phyloP scores from a whole-genome alignment of 1,140 invertebrate genomes.

The Pseudomyrmex sp. region DNA sequence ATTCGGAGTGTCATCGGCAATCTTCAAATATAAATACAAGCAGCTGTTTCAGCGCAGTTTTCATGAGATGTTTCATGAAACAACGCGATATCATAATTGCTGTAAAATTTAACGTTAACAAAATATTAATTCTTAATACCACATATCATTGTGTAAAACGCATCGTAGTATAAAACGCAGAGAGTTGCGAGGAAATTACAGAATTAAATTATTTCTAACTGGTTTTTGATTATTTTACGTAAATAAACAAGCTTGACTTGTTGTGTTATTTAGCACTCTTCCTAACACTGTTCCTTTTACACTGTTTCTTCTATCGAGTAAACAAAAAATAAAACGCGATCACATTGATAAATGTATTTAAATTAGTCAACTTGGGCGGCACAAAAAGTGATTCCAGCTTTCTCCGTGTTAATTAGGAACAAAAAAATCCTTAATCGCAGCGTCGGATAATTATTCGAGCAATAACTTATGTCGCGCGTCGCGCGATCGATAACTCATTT shows the following conservation, averaged over 20 bases:
- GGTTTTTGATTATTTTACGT: no score
- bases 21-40: constrained; percentile 24
- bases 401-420: constrained; percentile 47
- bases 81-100: no score
- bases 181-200: no score
- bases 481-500: constrained; percentile 69
- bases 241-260: no score
- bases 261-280: no score
- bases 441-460: constrained; percentile 68
- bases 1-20: constrained; percentile 7
- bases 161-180: no score
- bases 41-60: not conserved
- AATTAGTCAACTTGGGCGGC: constrained; percentile 46
- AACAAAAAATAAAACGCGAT: not conserved
- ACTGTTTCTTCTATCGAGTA: not conserved
- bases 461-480: constrained; percentile 65
- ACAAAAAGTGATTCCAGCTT: constrained; percentile 50
- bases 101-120: no score
- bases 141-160: no score
- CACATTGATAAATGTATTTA: constrained; percentile 65
- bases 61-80: not conserved
- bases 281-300: no score
- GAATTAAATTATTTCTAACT: no score
- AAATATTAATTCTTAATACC: no score
- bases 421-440: constrained; percentile 53